Evolutionary conservation across 2,888 invertebrate species (phyloP).

Genomic region (Lasioglossum vierecki): DNA sequence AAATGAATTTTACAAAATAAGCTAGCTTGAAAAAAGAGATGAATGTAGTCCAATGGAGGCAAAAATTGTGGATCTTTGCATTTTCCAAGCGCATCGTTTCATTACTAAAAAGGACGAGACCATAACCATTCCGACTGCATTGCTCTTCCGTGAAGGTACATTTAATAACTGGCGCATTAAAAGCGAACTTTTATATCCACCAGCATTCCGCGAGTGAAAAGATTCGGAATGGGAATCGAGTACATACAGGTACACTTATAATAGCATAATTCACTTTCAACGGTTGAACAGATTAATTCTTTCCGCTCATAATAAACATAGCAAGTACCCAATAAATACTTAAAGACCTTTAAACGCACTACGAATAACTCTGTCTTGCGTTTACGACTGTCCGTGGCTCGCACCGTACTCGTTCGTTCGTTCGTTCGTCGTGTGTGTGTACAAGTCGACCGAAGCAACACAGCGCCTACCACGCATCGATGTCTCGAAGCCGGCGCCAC

Average conservation of each 20-base stretch:
- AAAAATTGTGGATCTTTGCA: background rate
- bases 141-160: background rate
- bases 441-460: background rate
- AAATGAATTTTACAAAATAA: no score
- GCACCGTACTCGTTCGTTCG: background rate
- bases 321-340: slow-evolving; percentile 10
- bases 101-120: background rate
- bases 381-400: slow-evolving; percentile 10
- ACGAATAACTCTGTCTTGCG: slow-evolving; percentile 2
- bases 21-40: no score
- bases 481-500: background rate
- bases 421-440: background rate
- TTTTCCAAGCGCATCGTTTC: background rate
- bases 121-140: background rate
- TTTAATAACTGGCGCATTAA: slow-evolving; percentile 5
- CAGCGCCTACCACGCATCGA: background rate
- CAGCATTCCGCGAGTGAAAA: background rate
- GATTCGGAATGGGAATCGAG: background rate
- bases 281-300: background rate
- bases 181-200: background rate
- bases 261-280: slow-evolving; percentile 10
- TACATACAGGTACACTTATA: background rate
- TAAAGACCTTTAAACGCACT: slow-evolving; percentile 6
- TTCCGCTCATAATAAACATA: slow-evolving; percentile 3
- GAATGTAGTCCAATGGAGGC: background rate